Conservation (phyloP, 2,888 invertebrate species). For the Reticulitermes lucifugus region DNA sequence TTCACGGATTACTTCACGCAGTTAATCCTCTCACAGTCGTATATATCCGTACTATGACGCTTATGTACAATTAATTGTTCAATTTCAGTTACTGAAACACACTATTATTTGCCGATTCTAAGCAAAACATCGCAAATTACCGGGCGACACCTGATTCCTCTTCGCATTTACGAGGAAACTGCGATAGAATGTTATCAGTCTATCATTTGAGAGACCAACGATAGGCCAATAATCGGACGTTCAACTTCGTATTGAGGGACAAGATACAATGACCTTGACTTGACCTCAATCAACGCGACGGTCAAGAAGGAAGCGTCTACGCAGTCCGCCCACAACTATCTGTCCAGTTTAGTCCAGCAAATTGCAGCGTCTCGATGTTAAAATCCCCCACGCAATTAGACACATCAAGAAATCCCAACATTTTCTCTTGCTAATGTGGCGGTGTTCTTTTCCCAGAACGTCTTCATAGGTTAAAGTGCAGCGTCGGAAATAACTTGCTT, state of each 20-base stretch:
- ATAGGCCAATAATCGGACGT: background rate
- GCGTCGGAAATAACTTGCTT: too few species aligned
- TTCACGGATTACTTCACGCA: too few species aligned
- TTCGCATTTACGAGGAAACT: background rate
- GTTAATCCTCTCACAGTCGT: too few species aligned
- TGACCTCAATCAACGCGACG: background rate
- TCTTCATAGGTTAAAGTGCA: too few species aligned
- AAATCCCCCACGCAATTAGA: background rate
- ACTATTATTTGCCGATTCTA: too few species aligned
- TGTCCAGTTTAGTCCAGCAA: background rate
- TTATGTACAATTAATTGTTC: too few species aligned
- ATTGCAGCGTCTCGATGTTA: background rate
- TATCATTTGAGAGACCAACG: background rate
- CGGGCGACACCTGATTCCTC: too few species aligned
- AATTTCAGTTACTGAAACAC: too few species aligned
- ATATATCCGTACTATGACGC: too few species aligned
- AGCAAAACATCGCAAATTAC: too few species aligned
- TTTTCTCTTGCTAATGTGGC: too few species aligned
- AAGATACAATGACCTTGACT: conserved; percentile 26
- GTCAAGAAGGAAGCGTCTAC: background rate
- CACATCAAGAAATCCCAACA: background rate
- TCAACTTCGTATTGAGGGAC: background rate
- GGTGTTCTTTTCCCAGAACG: too few species aligned
- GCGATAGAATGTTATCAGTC: background rate
- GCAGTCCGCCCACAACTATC: background rate